phyloP scores from a whole-genome alignment of 2,888 invertebrate species.

The Tubiluchus corallicola region DNA sequence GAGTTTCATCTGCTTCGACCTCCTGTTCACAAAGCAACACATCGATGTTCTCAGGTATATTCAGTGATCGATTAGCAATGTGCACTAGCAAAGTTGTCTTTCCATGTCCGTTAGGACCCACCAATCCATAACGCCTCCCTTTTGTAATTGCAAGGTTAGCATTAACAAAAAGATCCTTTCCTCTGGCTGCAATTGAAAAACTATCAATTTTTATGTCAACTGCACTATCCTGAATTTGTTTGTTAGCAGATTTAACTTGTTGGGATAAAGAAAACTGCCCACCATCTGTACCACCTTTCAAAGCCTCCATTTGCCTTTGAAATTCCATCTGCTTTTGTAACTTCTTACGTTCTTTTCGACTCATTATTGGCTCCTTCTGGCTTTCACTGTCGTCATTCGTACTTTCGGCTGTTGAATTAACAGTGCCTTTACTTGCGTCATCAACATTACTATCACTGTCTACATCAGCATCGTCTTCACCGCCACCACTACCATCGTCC shows the following conservation, averaged over 20 bases:
- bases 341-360: neutral
- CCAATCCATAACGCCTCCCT: slow-evolving; percentile 85
- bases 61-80: slow-evolving; percentile 68
- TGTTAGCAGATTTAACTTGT: slow-evolving; percentile 39
- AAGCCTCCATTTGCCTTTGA: neutral
- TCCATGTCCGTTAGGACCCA: slow-evolving; percentile 95
- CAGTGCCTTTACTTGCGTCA: too few relatives aligned
- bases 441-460: too few relatives aligned
- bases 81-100: slow-evolving; percentile 92
- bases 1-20: slow-evolving; percentile 79
- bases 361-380: too few relatives aligned
- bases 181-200: slow-evolving; percentile 91
- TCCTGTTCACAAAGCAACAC: slow-evolving; percentile 82
- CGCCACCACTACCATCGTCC: too few relatives aligned
- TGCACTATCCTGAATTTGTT: slow-evolving; percentile 60
- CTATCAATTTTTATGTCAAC: slow-evolving; percentile 90
- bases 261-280: slow-evolving; percentile 89
- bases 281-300: neutral
- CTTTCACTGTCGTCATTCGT: too few relatives aligned
- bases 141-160: slow-evolving; percentile 79
- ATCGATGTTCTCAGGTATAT: slow-evolving; percentile 87
- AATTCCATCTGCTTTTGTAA: slow-evolving; percentile 3
- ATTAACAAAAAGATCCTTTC: slow-evolving; percentile 90
- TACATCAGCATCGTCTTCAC: too few relatives aligned
- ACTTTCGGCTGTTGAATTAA: too few relatives aligned